These are phyloP conservation scores for Hoplodrina blanda DNA, from an alignment of 2,888 invertebrate species.

Conservation along the genomic window DNA sequence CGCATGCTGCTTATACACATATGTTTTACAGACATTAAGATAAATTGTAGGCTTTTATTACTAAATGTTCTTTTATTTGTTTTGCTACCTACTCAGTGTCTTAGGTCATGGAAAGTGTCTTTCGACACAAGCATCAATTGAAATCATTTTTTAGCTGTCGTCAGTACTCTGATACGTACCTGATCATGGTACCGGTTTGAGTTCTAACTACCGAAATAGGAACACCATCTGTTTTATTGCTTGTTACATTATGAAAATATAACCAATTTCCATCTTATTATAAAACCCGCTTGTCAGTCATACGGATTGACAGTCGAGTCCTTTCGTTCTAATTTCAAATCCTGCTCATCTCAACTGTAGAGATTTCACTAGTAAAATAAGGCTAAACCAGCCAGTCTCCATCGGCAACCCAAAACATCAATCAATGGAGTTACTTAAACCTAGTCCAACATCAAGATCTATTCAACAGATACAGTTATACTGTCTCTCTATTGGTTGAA, in stretches of 20 bases:
- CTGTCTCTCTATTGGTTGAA: not conserved
- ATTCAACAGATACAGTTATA: not conserved
- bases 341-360: no score
- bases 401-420: not conserved
- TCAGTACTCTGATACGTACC: no score
- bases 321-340: no score
- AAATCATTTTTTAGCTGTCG: no score
- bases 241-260: no score
- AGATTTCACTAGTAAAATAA: no score
- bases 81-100: slow-evolving; percentile 33
- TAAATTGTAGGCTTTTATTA: slow-evolving; percentile 36
- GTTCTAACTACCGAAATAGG: no score
- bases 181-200: no score
- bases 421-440: not conserved
- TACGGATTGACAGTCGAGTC: no score
- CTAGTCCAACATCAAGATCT: not conserved
- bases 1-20: slow-evolving; percentile 37
- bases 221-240: no score
- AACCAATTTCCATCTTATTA: no score
- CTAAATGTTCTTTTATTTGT: slow-evolving; percentile 30
- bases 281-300: no score
- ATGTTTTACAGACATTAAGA: slow-evolving; percentile 48
- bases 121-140: not conserved
- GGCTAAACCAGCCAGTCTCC: not conserved
- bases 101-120: slow-evolving; percentile 19